A percentile compares a stretch with the other conserved stretches of the same genome.
Conservation (phyloP, 53 echinoderm and acorn worm genomes). For the Henricia sp. region DNA sequence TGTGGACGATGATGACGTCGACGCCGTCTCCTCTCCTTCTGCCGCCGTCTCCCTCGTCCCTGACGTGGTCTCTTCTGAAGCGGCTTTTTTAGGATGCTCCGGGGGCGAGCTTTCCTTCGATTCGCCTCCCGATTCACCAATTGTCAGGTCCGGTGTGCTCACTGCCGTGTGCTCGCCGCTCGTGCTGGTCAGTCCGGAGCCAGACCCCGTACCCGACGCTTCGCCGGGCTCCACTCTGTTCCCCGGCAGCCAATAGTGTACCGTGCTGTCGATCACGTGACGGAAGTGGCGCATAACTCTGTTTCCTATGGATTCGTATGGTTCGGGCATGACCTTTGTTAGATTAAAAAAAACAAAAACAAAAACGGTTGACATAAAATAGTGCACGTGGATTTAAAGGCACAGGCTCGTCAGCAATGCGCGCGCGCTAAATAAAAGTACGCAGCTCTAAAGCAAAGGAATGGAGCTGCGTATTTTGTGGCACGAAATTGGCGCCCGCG, state of each 20-base stretch:
- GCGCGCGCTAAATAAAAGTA: too few species aligned
- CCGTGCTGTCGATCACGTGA: slow-evolving; percentile 92
- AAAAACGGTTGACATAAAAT: too few species aligned
- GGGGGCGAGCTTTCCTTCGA: slow-evolving; percentile 43
- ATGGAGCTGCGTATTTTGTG: too few species aligned
- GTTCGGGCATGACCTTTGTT: slow-evolving; percentile 99
- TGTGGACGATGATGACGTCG: slow-evolving; percentile 19
- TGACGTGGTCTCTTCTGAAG: background rate
- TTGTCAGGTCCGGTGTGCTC: slow-evolving; percentile 27
- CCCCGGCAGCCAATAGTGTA: slow-evolving; percentile 93
- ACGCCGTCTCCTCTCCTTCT: slow-evolving; percentile 7
- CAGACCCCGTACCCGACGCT: slow-evolving; percentile 54
- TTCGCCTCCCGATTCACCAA: slow-evolving; percentile 36
- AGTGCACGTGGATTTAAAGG: too few species aligned
- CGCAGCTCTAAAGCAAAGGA: too few species aligned
- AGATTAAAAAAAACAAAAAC: too few species aligned
- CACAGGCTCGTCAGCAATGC: too few species aligned
- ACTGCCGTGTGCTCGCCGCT: slow-evolving; percentile 33
- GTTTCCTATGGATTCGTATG: slow-evolving; percentile 96
- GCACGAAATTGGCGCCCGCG: too few species aligned
- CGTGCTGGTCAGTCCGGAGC: slow-evolving; percentile 38
- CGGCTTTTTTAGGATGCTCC: background rate
- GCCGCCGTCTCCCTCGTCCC: background rate
- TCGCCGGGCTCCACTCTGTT: slow-evolving; percentile 75
- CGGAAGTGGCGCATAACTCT: slow-evolving; percentile 94